Evolutionary conservation across 2,888 invertebrate genomes (phyloP).

Genomic region (Acleris literana): DNA sequence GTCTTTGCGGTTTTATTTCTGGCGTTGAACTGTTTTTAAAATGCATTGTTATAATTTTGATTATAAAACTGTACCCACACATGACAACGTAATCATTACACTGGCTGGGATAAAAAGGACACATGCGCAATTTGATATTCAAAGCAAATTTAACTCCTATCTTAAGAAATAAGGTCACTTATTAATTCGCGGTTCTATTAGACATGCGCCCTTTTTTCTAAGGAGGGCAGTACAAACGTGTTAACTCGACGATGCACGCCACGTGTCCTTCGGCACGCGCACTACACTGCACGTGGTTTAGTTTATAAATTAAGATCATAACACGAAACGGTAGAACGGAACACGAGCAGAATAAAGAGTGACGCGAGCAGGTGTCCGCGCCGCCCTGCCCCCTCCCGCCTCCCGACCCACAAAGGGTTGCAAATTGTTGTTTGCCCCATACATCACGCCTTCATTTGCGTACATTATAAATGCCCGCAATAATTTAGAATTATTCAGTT

Average conservation of each 20-base stretch:
- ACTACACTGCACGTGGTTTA: too few species aligned
- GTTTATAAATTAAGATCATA: not conserved
- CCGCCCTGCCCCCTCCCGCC: slow-evolving; percentile 63
- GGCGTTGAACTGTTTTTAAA: too few species aligned
- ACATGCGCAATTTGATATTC: too few species aligned
- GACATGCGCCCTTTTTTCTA: too few species aligned
- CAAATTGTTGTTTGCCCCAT: slow-evolving; percentile 81
- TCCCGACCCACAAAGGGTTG: slow-evolving; percentile 72
- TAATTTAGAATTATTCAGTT: slow-evolving; percentile 79
- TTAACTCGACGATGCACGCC: slow-evolving; percentile 47
- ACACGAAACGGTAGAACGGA: not conserved
- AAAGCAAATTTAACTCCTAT: too few species aligned
- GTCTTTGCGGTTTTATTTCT: too few species aligned
- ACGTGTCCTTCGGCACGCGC: slow-evolving; percentile 24
- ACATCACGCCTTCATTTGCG: slow-evolving; percentile 71
- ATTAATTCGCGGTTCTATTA: too few species aligned
- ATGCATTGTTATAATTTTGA: too few species aligned
- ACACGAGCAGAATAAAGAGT: slow-evolving; percentile 37
- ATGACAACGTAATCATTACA: not conserved
- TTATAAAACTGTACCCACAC: too few species aligned
- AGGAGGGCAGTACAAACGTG: too few species aligned
- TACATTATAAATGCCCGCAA: slow-evolving; percentile 72
- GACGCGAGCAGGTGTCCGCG: slow-evolving; percentile 70
- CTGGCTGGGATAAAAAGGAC: too few species aligned
- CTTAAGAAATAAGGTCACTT: too few species aligned